Evolutionary conservation across 2,888 invertebrate species (phyloP).

Genomic region (Parelbella ahira): DNA sequence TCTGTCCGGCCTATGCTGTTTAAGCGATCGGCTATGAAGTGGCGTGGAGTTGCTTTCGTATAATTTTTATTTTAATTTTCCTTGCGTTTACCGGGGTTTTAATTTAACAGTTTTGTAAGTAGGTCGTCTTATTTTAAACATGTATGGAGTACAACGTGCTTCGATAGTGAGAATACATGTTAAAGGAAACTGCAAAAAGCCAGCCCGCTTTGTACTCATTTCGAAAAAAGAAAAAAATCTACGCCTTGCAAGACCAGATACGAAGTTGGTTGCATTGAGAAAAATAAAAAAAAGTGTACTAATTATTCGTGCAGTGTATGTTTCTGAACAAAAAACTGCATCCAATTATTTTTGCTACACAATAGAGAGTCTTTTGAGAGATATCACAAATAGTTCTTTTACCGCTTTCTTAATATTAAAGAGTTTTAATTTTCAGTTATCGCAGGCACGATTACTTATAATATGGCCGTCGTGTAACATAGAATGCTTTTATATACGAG

Average conservation of each 20-base stretch:
- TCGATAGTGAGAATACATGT: no score
- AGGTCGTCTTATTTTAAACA: slow-evolving; percentile 12
- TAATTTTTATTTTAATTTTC: slow-evolving; percentile 25
- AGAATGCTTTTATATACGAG: no score
- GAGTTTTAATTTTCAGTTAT: slow-evolving; percentile 15
- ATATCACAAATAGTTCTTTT: slow-evolving; percentile 22
- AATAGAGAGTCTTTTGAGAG: slow-evolving; percentile 22
- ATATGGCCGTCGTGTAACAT: no score
- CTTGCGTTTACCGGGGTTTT: no score
- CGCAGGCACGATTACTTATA: slow-evolving; percentile 8
- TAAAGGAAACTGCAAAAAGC: slow-evolving; percentile 17
- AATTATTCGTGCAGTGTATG: slow-evolving; percentile 26
- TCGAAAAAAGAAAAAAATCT: slow-evolving; percentile 18
- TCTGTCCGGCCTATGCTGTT: slow-evolving; percentile 81
- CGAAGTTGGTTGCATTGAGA: slow-evolving; percentile 18
- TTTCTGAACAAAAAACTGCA: slow-evolving; percentile 26
- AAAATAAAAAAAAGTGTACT: slow-evolving; percentile 23
- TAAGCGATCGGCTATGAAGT: slow-evolving; percentile 68
- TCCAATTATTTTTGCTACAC: slow-evolving; percentile 23
- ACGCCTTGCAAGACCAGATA: slow-evolving; percentile 24
- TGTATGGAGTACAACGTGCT: no score
- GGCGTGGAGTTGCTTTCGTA: slow-evolving; percentile 48
- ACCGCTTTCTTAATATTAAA: slow-evolving; percentile 5
- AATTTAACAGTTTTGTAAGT: neutral
- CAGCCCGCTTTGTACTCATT: slow-evolving; percentile 20